Evolutionary conservation across 2,888 invertebrate species (phyloP).

Genomic region (Acronicta aceris): DNA sequence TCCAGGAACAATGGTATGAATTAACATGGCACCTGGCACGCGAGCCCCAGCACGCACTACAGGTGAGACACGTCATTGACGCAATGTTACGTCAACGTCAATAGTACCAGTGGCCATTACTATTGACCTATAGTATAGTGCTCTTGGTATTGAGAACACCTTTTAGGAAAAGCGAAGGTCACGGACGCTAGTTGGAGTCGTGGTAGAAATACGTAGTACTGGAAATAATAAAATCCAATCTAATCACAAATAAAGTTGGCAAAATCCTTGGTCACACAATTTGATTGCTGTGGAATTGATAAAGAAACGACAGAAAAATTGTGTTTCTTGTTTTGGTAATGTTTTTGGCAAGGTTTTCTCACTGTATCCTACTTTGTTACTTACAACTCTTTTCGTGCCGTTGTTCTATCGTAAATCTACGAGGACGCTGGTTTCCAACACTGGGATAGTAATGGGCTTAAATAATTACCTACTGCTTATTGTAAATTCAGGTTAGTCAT

Average conservation of each 20-base stretch:
- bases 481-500: neutral
- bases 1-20: conserved; percentile 17
- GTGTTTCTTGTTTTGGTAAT: no score
- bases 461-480: neutral
- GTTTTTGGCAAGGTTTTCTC: no score
- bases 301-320: no score
- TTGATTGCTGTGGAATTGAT: no score
- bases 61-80: conserved; percentile 62
- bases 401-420: no score
- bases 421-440: no score
- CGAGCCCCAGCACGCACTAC: conserved; percentile 54
- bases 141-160: neutral
- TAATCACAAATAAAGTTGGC: no score
- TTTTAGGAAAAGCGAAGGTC: neutral
- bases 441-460: no score
- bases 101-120: conserved; percentile 32
- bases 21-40: conserved; percentile 49
- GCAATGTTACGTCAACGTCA: conserved; percentile 66
- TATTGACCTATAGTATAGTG: conserved; percentile 2
- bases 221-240: no score
- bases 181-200: neutral
- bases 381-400: no score
- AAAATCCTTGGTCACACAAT: no score
- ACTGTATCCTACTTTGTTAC: no score
- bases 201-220: neutral